Conservation (phyloP, 1,140 invertebrate species). For the Drosophila sechellia region DNA sequence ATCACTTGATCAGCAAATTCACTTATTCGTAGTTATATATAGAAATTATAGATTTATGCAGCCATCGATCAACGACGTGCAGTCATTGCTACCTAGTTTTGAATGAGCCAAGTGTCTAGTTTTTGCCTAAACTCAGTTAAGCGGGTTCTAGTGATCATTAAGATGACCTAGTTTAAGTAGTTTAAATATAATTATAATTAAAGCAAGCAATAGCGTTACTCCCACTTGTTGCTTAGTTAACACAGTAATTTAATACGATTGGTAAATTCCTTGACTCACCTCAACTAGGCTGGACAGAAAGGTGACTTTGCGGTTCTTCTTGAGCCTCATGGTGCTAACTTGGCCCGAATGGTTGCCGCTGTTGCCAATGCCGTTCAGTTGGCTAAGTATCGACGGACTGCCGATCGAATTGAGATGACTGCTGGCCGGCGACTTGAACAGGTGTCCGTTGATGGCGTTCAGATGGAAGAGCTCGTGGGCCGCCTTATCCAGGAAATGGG, state of each 20-base stretch:
- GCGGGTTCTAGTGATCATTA: neutral
- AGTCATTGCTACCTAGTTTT: constrained; percentile 32
- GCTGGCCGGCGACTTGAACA: constrained; percentile 57
- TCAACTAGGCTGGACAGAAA: constrained; percentile 79
- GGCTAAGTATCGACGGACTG: constrained; percentile 38
- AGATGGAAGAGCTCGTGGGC: constrained; percentile 56
- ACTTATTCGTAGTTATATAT: constrained; percentile 42
- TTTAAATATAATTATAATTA: neutral
- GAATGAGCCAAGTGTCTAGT: neutral
- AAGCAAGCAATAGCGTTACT: neutral
- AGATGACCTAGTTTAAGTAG: neutral
- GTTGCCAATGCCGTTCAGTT: constrained; percentile 21
- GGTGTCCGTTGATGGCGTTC: constrained; percentile 61
- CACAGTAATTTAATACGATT: neutral
- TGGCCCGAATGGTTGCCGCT: constrained; percentile 28
- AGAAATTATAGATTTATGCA: constrained; percentile 49
- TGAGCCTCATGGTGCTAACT: constrained; percentile 71
- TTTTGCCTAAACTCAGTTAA: neutral
- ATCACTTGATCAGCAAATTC: constrained; percentile 38
- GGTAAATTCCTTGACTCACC: constrained; percentile 50
- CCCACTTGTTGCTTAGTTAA: neutral
- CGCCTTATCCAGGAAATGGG: constrained; percentile 55
- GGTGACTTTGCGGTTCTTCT: constrained; percentile 83
- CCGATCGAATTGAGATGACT: constrained; percentile 14
- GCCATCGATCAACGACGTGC: constrained; percentile 41